These are phyloP conservation scores for Tauraco erythrolophus DNA, from an alignment of 2,113 vertebrate genomes.

Conservation along the genomic window DNA sequence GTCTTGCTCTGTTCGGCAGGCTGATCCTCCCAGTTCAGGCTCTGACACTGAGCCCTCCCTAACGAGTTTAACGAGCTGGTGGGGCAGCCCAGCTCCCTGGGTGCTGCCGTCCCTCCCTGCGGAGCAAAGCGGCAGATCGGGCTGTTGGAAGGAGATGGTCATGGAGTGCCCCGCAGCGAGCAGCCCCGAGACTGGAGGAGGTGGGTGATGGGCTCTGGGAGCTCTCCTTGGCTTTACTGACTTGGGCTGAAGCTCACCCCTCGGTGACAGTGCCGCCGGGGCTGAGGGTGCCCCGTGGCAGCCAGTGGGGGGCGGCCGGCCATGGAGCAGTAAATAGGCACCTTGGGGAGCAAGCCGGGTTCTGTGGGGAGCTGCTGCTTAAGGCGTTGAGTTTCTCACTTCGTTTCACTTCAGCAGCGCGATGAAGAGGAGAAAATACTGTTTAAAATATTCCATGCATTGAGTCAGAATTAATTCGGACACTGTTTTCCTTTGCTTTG, in stretches of 20 bases:
- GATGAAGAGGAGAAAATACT: not conserved
- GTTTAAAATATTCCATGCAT: not conserved
- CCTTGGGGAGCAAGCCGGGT: not conserved
- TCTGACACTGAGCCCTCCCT: not conserved
- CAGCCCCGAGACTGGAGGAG: not conserved
- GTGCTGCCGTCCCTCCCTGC: not conserved
- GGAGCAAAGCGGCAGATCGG: rapidly evolving
- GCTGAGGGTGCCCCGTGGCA: not conserved
- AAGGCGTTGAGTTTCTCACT: not conserved
- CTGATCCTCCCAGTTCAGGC: not conserved
- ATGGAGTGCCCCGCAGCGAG: rapidly evolving
- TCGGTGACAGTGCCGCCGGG: not conserved
- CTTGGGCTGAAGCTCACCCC: not conserved
- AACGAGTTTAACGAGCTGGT: not conserved
- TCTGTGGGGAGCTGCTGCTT: not conserved
- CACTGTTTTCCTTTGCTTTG: not conserved
- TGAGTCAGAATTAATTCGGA: constrained; percentile 7
- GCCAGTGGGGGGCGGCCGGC: not conserved
- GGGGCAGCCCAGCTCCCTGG: not conserved
- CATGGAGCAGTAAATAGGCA: not conserved
- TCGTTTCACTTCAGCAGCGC: not conserved
- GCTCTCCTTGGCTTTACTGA: not conserved
- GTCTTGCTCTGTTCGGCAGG: not conserved
- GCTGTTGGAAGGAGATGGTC: not conserved
- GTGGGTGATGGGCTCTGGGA: rapidly evolving